Conservation (phyloP, 2,113 vertebrate species). For the Callospermophilus lateralis region DNA sequence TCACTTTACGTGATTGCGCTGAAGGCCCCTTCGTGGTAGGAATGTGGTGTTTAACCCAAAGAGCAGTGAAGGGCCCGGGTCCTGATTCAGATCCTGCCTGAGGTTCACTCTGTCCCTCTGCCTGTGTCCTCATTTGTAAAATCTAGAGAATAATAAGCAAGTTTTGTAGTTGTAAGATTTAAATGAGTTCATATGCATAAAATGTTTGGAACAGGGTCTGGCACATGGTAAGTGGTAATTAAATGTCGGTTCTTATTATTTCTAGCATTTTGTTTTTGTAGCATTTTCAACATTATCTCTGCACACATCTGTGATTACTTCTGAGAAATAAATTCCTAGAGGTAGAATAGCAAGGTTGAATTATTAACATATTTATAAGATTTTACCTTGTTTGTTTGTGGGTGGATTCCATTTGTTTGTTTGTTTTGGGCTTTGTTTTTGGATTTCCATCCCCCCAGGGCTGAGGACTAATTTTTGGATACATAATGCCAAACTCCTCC, state of each 20-base stretch:
- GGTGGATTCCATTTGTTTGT: too few species aligned
- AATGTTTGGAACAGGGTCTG: not conserved
- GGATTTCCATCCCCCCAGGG: too few species aligned
- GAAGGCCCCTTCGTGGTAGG: not conserved
- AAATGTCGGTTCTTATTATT: slow-evolving; percentile 52
- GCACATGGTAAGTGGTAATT: slow-evolving; percentile 46
- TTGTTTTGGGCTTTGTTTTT: too few species aligned
- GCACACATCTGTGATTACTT: not conserved
- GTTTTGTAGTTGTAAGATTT: not conserved
- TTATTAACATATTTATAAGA: not conserved
- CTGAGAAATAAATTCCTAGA: slow-evolving; percentile 44
- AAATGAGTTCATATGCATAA: not conserved
- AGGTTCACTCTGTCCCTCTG: not conserved
- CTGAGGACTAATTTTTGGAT: not conserved
- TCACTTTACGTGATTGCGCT: not conserved
- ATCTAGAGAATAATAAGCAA: not conserved
- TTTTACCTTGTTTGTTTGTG: not conserved
- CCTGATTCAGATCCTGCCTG: not conserved
- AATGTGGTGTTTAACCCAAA: not conserved
- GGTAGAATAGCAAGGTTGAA: not conserved
- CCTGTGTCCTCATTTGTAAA: not conserved
- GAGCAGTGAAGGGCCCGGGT: not conserved
- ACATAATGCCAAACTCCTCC: not conserved
- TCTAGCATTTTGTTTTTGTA: slow-evolving; percentile 9
- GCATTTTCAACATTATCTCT: slow-evolving; percentile 43